These are phyloP conservation scores for Trichoplusia ni DNA, from an alignment of 1,140 invertebrate genomes.

Conservation along the genomic window DNA sequence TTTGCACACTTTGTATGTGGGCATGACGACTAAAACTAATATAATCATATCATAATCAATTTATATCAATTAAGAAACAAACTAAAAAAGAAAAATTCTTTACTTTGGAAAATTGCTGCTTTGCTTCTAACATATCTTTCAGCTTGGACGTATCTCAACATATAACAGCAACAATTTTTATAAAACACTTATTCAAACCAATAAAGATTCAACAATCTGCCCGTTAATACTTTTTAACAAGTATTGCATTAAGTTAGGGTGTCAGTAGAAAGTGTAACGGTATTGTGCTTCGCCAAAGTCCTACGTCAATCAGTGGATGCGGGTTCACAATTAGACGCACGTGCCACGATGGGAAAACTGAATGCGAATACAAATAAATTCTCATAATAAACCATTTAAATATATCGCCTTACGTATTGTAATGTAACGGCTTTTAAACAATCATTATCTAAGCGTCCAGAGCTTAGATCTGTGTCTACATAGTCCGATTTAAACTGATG, in stretches of 20 bases:
- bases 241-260: constrained; percentile 52
- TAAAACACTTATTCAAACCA: no score
- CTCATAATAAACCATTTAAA: constrained; percentile 50
- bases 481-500: no score
- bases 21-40: no score
- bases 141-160: no score
- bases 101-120: no score
- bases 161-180: no score
- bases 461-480: background rate
- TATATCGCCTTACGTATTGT: constrained; percentile 10
- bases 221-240: constrained; percentile 32
- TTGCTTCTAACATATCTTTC: no score
- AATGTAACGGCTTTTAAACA: constrained; percentile 7
- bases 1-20: no score
- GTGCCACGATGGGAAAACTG: constrained; percentile 60
- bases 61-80: no score
- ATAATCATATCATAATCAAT: no score
- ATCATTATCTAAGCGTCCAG: background rate
- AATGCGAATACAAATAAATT: constrained; percentile 71
- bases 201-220: constrained; percentile 7
- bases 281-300: constrained; percentile 50
- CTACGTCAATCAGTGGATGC: constrained; percentile 73
- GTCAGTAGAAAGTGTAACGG: constrained; percentile 56
- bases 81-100: no score
- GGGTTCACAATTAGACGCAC: constrained; percentile 73